Evolutionary conservation across 2,113 vertebrate species (phyloP).

Genomic region (Oxyura jamaicensis): DNA sequence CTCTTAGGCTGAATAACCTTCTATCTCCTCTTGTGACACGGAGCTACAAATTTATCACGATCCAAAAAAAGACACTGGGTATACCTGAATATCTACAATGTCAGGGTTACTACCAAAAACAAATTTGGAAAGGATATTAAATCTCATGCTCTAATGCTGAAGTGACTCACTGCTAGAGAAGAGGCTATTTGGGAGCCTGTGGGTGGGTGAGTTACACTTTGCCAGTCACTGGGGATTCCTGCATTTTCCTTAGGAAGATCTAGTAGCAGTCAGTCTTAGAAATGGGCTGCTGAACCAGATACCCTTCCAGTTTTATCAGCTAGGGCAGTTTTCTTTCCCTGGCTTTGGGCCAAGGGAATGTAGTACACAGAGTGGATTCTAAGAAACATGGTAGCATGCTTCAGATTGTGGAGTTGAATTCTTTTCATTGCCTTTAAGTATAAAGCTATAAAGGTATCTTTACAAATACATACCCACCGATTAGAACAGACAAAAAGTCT

Average conservation of each 20-base stretch:
- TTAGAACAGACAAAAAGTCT: slow-evolving; percentile 27
- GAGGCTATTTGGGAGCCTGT: not conserved
- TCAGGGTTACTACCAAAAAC: not conserved
- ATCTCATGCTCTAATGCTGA: slow-evolving; percentile 14
- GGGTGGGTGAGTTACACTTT: not conserved
- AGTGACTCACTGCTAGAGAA: not conserved
- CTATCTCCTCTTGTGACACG: not conserved
- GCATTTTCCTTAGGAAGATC: not conserved
- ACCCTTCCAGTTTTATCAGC: not conserved
- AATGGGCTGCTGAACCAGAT: not conserved
- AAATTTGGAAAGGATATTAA: slow-evolving; percentile 13
- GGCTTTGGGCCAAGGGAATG: not conserved
- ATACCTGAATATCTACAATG: not conserved
- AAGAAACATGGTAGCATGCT: not conserved
- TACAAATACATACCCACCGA: not conserved
- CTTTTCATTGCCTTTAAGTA: slow-evolving; percentile 21
- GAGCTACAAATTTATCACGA: not conserved
- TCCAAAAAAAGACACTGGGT: not conserved
- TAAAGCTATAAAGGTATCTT: slow-evolving; percentile 25
- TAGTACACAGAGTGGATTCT: not conserved
- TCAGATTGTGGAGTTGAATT: not conserved
- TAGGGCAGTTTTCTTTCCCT: not conserved
- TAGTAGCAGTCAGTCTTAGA: not conserved
- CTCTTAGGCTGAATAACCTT: not conserved
- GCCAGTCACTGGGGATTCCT: not conserved